Evolutionary conservation across 2,888 invertebrate species (phyloP), one percentile per base, ranked within the genome.

Genomic region (Hypena proboscidalis): DNA sequence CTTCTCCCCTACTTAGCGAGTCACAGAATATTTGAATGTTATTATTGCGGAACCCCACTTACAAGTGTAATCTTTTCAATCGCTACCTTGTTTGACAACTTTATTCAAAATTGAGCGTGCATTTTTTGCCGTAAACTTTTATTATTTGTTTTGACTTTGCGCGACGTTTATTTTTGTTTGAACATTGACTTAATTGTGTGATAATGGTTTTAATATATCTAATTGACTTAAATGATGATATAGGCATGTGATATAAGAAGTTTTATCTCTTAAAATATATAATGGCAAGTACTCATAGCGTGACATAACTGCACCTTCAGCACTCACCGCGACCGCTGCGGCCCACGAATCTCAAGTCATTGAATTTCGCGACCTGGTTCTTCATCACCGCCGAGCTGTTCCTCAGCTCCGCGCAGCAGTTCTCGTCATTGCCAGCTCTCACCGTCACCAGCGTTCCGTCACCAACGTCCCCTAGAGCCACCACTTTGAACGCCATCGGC

Each of bases 331-430:
- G 93, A 73, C 99, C 99, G 83, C 98, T 98, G 83, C 99, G 94
- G 67, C 99, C 99, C 72, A 99, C 98, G 92, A 99, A 99, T 83
- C 99, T 93, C 72, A 99, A 92, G 92, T 99, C 99, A 85, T 98
- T 98, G 91, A 99, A 99, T 91, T 98, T 98, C 65, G 99, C 99
- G 70, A 99, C 97, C 84, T 98, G 98, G 85, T 98, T 98, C 92
- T 98, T 98, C 96, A 99, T 98, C 74, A 98, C 95, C 19, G 99
- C 98, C 35, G 97, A 97, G 68, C 96, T 96, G 90, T 99, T 99
- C 74, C 98, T 90, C 67, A 99, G 87, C 84, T 99, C 99, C 23
- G 98, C 99, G 80, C 97, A 98, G 83, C 95, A 98, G 90, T 99
- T 99, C 89, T 99, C 99, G 75, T 99, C 99, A 88, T 99, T 99